These are phyloP conservation scores for Odontocolon sp. DNA, from an alignment of 2,888 invertebrate genomes.

Conservation along the genomic window DNA sequence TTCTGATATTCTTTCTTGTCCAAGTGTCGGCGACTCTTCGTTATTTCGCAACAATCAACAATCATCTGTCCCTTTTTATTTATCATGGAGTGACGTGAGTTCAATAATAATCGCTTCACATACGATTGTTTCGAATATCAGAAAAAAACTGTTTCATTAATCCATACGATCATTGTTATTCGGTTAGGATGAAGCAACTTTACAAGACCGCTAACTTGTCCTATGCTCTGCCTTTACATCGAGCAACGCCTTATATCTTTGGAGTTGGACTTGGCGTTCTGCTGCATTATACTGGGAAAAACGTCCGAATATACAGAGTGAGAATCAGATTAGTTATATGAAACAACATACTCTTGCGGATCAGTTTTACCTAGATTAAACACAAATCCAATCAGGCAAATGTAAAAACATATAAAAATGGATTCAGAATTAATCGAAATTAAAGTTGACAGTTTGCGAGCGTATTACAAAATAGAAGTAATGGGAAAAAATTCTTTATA, in stretches of 20 bases:
- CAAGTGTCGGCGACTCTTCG: constrained; percentile 85
- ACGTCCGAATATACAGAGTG: constrained; percentile 79
- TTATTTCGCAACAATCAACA: constrained; percentile 84
- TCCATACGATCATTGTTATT: constrained; percentile 1
- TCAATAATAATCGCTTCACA: background rate
- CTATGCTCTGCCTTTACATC: constrained; percentile 84
- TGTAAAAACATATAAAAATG: constrained; percentile 26
- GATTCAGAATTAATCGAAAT: background rate
- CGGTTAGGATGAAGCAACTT: constrained; percentile 85
- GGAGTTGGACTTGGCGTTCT: constrained; percentile 85
- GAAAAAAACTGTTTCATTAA: background rate
- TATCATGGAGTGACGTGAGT: constrained; percentile 88
- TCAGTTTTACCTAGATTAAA: no score
- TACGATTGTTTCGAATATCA: background rate
- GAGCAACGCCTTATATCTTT: constrained; percentile 86
- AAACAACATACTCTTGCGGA: background rate
- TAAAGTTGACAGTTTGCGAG: no score
- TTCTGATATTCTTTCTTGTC: constrained; percentile 83
- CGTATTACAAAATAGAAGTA: no score
- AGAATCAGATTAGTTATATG: constrained; percentile 5
- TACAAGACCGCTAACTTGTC: constrained; percentile 86
- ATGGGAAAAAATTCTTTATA: constrained; percentile 24
- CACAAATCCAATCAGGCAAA: no score
- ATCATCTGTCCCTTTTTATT: constrained; percentile 85
- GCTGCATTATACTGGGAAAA: constrained; percentile 81